Evolutionary conservation across 2,888 invertebrate species (phyloP).

Genomic region (Cephus rjabovi): DNA sequence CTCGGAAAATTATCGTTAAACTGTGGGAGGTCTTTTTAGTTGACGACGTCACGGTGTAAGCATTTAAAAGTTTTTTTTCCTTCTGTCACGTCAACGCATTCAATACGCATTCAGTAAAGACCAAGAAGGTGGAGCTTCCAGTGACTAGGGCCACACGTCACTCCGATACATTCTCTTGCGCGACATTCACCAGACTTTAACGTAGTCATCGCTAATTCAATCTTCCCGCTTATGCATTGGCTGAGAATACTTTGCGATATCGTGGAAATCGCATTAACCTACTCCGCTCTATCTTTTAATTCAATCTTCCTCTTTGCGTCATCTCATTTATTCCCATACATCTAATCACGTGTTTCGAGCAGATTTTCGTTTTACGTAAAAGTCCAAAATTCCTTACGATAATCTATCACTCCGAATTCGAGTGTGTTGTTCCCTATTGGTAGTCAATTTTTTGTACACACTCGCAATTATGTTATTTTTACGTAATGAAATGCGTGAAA

Average conservation of each 20-base stretch:
- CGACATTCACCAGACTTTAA: not conserved
- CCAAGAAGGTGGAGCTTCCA: not conserved
- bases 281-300: slow-evolving; percentile 41
- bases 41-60: not conserved
- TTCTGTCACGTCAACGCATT: not conserved
- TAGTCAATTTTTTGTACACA: no score
- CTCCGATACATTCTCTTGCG: not conserved
- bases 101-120: not conserved
- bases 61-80: not conserved
- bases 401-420: not conserved
- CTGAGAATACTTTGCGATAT: not conserved
- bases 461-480: no score
- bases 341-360: not conserved
- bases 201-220: not conserved
- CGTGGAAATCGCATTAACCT: not conserved
- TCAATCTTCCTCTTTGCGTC: slow-evolving; percentile 43
- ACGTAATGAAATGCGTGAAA: no score
- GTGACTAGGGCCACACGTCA: not conserved
- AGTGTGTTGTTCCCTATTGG: no score
- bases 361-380: not conserved
- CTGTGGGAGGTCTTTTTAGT: not conserved
- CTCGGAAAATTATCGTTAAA: not conserved
- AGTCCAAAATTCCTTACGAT: not conserved
- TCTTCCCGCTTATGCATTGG: not conserved
- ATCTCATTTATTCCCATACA: slow-evolving; percentile 32